Conservation (phyloP, 2,113 vertebrate genomes). For the Physeter macrocephalus region DNA sequence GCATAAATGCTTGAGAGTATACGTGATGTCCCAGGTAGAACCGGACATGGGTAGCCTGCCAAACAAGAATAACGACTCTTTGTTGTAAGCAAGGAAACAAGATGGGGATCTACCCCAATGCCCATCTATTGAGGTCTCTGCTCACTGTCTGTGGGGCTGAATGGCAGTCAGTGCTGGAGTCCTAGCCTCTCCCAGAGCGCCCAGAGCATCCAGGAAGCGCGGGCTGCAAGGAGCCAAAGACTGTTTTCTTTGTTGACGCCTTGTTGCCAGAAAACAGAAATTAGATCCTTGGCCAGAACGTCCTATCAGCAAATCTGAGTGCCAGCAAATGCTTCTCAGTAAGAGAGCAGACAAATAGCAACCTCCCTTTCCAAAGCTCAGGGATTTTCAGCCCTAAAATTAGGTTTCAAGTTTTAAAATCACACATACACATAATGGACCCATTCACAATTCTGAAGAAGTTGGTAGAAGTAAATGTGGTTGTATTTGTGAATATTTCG, state of each 20-base stretch:
- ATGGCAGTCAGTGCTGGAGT: not conserved
- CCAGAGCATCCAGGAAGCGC: not conserved
- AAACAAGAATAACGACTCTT: conserved; percentile 27
- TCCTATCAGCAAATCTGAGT: conserved; percentile 18
- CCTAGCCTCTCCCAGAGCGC: not conserved
- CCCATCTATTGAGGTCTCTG: not conserved
- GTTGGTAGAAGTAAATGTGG: not conserved
- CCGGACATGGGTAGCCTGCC: not conserved
- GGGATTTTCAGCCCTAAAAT: not conserved
- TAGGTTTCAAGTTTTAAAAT: not conserved
- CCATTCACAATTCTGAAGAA: not conserved
- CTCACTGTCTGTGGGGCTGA: not conserved
- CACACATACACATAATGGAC: not conserved
- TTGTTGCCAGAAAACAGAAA: conserved; percentile 68
- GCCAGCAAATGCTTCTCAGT: not conserved
- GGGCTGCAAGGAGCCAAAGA: not conserved
- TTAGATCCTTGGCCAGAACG: conserved; percentile 37
- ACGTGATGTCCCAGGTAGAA: not conserved
- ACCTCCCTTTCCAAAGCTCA: not conserved
- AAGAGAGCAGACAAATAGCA: conserved; percentile 19
- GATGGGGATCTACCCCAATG: not conserved
- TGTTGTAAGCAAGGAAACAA: not conserved
- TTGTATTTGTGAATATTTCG: not conserved
- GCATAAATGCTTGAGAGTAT: not conserved
- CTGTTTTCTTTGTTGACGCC: conserved; percentile 28